Evolutionary conservation across 2,113 vertebrate species (phyloP).

Genomic region (Boleophthalmus pectinirostris): DNA sequence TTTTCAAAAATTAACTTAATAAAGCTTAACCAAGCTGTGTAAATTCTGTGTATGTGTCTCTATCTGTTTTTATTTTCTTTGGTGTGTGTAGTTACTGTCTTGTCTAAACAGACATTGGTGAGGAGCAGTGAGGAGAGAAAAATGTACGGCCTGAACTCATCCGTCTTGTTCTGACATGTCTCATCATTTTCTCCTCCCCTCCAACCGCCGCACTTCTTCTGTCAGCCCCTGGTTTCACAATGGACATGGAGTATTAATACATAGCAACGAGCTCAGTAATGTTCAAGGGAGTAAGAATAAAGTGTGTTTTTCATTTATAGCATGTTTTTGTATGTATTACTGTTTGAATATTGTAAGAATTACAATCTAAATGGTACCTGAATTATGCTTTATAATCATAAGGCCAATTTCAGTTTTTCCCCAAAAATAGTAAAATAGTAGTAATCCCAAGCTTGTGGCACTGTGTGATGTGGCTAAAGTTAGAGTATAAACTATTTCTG

Average conservation of each 20-base stretch:
- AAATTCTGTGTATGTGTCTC: constrained; percentile 3
- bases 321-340: no score
- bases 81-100: constrained; percentile 42
- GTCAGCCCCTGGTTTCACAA: constrained; percentile 18
- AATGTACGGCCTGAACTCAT: constrained; percentile 62
- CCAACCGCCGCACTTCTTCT: constrained; percentile 39
- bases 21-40: no score
- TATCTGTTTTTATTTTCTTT: neutral
- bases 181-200: constrained; percentile 57
- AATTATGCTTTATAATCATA: no score
- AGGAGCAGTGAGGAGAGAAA: constrained; percentile 40
- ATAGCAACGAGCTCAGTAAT: neutral
- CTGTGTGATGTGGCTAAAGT: no score
- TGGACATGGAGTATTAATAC: constrained; percentile 5
- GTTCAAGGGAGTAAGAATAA: neutral
- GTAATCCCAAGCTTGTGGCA: no score
- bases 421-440: no score
- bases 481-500: no score
- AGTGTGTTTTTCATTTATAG: neutral
- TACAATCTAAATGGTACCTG: no score
- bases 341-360: no score
- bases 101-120: constrained; percentile 60
- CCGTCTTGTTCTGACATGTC: constrained; percentile 70
- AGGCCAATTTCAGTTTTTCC: no score
- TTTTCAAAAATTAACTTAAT: no score